Conservation (phyloP, 1,140 invertebrate genomes). For the Rhizoglyphus robini region DNA sequence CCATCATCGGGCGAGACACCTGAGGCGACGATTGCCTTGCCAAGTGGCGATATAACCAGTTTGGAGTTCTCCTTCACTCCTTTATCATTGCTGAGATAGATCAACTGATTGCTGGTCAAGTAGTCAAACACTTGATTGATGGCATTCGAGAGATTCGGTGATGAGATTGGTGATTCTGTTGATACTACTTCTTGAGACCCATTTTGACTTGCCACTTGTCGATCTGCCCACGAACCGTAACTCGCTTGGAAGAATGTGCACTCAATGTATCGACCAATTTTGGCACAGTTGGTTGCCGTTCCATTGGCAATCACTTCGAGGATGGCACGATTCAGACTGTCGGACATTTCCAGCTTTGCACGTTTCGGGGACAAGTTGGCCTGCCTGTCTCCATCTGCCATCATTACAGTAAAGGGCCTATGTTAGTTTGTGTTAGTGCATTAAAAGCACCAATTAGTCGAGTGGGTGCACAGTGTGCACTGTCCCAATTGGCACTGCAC, state of each 20-base stretch:
- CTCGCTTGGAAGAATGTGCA: conserved; percentile 52
- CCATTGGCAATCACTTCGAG: conserved; percentile 72
- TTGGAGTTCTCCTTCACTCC: conserved; percentile 35
- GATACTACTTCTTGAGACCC: background rate
- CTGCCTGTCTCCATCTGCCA: no score
- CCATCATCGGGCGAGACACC: conserved; percentile 84
- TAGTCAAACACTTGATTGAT: background rate
- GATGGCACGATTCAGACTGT: conserved; percentile 42
- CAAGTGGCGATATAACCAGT: conserved; percentile 61
- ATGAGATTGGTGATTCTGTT: background rate
- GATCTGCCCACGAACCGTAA: background rate
- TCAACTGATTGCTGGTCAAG: background rate
- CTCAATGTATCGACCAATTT: conserved; percentile 60
- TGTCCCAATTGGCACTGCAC: no score
- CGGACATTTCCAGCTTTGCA: no score
- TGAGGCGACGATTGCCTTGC: conserved; percentile 80
- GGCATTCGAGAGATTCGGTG: background rate
- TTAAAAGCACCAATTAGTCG: no score
- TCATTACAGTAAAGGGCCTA: no score
- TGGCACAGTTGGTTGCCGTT: conserved; percentile 51
- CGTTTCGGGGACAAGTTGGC: no score
- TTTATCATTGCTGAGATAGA: background rate
- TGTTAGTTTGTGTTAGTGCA: no score
- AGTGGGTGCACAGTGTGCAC: no score
- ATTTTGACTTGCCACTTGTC: no score